Evolutionary conservation across 2,113 vertebrate species (phyloP), one percentile per base, ranked within the genome.

Genomic region (Mastomys natalensis): DNA sequence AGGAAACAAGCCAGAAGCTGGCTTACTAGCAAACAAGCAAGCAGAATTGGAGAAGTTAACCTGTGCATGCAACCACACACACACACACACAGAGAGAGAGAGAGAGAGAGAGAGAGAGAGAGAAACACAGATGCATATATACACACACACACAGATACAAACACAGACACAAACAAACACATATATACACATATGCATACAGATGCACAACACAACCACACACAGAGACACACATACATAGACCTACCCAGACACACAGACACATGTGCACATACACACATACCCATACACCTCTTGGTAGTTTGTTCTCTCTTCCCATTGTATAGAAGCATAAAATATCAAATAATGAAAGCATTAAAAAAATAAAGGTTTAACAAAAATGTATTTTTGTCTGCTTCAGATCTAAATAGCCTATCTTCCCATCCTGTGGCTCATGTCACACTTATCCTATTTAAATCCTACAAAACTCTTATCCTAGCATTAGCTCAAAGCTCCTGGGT

Each of bases 61-160:
- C 64, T 58, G 4, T 64, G n/a, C 64, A 37, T 29, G 3, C 4
- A 90, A 31, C 11, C 19, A n/a, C 72, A 55, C 48, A 60, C 5
- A 60, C 2, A 58, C 21, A 58, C 10, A 60, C 21, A n/a, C n/a
- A n/a, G n/a, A n/a, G n/a, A n/a, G n/a, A n/a, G n/a, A n/a, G n/a
- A n/a, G n/a, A n/a, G n/a, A n/a, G n/a, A n/a, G n/a, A n/a, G n/a
- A n/a, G n/a, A n/a, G n/a, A n/a, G n/a, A n/a, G n/a, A n/a, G n/a
- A n/a, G n/a, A n/a, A 1, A 70, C 34, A 73, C 2, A 73, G 0
- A 73, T 0, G 45, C 1, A 76, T 0, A 43, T 0, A 74, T 1
- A 45, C 0, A 74, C 0, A 74, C 40, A 74, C 6, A 64, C 1
- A 45, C 4, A 45, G 8, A 43, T 7, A 24, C 2, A 12, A 11